Evolutionary conservation across 2,888 invertebrate species (phyloP).

Genomic region (Molorchus minor): DNA sequence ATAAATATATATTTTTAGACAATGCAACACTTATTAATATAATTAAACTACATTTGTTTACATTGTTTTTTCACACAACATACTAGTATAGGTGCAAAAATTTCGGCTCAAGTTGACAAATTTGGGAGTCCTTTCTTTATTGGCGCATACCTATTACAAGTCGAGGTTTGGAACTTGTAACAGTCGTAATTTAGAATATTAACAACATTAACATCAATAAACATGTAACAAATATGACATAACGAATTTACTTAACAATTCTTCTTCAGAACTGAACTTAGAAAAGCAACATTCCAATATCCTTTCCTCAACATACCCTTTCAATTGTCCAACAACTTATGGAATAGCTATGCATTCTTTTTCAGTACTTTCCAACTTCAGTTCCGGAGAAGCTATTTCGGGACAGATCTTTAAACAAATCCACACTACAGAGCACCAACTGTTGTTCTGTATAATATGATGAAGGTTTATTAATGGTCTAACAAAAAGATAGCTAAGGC

Average conservation of each 20-base stretch:
- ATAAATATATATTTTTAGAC: conserved; percentile 48
- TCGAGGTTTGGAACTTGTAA: conserved; percentile 46
- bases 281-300: conserved; percentile 1
- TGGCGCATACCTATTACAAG: conserved; percentile 31
- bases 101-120: conserved; percentile 42
- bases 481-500: conserved; percentile 45
- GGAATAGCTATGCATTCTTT: neutral
- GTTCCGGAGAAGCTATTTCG: conserved; percentile 9
- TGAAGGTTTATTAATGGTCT: conserved; percentile 29
- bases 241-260: conserved; percentile 54
- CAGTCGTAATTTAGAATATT: conserved; percentile 53
- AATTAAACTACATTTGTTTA: conserved; percentile 45
- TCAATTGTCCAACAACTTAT: neutral
- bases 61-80: conserved; percentile 40
- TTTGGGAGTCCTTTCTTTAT: conserved; percentile 1
- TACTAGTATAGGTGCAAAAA: conserved; percentile 44
- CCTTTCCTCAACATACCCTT: neutral
- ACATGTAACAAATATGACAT: conserved; percentile 60
- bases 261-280: conserved; percentile 37
- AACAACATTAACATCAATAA: conserved; percentile 61
- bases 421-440: conserved; percentile 56
- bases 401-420: conserved; percentile 29
- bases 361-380: conserved; percentile 14
- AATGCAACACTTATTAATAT: conserved; percentile 51
- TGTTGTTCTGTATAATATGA: conserved; percentile 38